phyloP scores from a whole-genome alignment of 1,140 invertebrate genomes.

The Lepidurus arcticus region DNA sequence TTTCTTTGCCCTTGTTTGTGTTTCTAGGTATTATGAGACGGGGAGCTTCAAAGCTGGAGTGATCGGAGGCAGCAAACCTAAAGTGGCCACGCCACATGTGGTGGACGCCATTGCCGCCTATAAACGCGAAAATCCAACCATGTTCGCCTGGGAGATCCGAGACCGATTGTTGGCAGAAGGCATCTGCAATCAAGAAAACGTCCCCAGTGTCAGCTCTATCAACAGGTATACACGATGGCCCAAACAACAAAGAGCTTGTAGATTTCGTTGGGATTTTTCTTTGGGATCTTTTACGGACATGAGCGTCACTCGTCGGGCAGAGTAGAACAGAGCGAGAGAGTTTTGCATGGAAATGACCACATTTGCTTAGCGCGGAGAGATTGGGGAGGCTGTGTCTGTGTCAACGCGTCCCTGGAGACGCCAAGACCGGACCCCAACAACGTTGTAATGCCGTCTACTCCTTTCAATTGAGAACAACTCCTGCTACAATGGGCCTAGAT shows the following conservation, averaged over 20 bases:
- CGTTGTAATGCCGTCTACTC: constrained; percentile 11
- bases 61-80: constrained; percentile 97
- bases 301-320: background rate
- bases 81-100: constrained; percentile 96
- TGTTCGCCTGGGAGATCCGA: constrained; percentile 99
- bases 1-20: background rate
- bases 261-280: background rate
- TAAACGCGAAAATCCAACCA: constrained; percentile 97
- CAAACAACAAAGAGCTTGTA: background rate
- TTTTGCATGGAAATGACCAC: constrained; percentile 15
- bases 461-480: constrained; percentile 19
- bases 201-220: constrained; percentile 97
- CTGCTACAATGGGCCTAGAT: constrained; percentile 3
- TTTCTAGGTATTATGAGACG: constrained; percentile 88
- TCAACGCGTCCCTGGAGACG: constrained; percentile 33
- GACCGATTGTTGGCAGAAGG: constrained; percentile 92
- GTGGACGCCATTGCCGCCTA: constrained; percentile 97
- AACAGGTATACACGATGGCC: constrained; percentile 74
- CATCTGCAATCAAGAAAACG: constrained; percentile 97
- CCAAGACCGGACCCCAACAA: constrained; percentile 9
- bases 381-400: constrained; percentile 29
- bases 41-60: constrained; percentile 98
- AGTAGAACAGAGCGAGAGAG: background rate
- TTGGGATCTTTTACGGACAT: background rate
- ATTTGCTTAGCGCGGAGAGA: constrained; percentile 24